Conservation (phyloP, 2,888 invertebrate genomes). For the Nemoura dubitans region DNA sequence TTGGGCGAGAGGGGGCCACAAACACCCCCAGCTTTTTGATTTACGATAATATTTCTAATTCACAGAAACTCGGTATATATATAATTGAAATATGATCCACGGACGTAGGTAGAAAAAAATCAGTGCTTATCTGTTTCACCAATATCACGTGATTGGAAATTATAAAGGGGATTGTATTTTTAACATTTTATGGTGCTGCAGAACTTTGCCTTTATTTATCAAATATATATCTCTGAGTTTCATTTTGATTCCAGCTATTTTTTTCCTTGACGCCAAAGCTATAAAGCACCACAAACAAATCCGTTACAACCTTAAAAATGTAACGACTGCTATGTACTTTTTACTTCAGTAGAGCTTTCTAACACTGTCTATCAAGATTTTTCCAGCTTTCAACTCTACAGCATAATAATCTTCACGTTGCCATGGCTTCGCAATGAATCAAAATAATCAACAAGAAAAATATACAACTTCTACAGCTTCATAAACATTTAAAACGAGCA, state of each 20-base stretch:
- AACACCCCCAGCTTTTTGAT: background rate
- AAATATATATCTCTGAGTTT: no score
- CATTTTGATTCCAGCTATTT: no score
- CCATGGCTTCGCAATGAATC: background rate
- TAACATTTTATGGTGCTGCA: background rate
- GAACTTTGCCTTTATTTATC: no score
- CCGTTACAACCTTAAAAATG: no score
- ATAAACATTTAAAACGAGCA: background rate
- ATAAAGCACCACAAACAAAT: no score
- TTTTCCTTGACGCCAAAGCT: no score
- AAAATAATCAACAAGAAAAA: background rate
- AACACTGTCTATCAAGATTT: no score
- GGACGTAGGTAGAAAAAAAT: background rate
- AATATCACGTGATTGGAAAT: background rate
- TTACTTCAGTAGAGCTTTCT: no score
- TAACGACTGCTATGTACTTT: no score
- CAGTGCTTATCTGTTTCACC: background rate
- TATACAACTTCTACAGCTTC: background rate
- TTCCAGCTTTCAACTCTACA: no score
- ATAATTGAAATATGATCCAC: background rate
- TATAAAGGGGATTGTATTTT: background rate
- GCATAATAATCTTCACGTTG: background rate
- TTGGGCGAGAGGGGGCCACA: background rate
- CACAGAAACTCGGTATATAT: background rate
- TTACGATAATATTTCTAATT: slow-evolving; percentile 3